phyloP scores from a whole-genome alignment of 2,113 vertebrate genomes.

The Piliocolobus tephrosceles region DNA sequence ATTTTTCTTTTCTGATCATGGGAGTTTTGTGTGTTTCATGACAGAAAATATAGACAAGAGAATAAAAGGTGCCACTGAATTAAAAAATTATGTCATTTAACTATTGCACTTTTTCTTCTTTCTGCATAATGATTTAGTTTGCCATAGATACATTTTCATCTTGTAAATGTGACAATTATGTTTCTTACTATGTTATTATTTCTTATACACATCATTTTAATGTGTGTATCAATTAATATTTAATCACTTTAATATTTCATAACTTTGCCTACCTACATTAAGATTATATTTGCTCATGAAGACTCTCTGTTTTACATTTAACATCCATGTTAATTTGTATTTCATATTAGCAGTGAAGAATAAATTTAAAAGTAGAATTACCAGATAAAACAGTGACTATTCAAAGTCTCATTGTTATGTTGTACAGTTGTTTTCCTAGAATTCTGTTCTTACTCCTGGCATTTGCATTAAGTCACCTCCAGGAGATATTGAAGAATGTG shows the following conservation, averaged over 20 bases:
- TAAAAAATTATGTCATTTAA: not conserved
- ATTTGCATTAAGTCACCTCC: not conserved
- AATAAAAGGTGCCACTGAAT: not conserved
- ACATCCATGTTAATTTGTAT: conserved; percentile 17
- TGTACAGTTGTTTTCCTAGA: not conserved
- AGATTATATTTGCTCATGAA: not conserved
- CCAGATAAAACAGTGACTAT: not conserved
- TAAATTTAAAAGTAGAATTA: conserved; percentile 38
- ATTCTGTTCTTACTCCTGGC: not conserved
- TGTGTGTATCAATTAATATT: not conserved
- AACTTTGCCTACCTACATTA: not conserved
- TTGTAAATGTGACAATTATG: not conserved
- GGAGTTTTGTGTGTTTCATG: not conserved
- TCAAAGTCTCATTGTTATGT: conserved; percentile 33
- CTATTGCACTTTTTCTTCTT: not conserved
- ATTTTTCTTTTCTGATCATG: not conserved
- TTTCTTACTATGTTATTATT: not conserved
- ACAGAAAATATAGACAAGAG: not conserved
- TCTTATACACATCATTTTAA: not conserved
- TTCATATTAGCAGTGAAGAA: not conserved
- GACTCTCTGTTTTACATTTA: conserved; percentile 18
- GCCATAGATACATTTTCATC: not conserved
- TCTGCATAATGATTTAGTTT: not conserved
- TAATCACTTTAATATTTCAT: conserved; percentile 2
- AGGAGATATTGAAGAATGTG: not conserved